Evolutionary conservation across 2,113 vertebrate genomes (phyloP).

Genomic region (Lepus timidus): DNA sequence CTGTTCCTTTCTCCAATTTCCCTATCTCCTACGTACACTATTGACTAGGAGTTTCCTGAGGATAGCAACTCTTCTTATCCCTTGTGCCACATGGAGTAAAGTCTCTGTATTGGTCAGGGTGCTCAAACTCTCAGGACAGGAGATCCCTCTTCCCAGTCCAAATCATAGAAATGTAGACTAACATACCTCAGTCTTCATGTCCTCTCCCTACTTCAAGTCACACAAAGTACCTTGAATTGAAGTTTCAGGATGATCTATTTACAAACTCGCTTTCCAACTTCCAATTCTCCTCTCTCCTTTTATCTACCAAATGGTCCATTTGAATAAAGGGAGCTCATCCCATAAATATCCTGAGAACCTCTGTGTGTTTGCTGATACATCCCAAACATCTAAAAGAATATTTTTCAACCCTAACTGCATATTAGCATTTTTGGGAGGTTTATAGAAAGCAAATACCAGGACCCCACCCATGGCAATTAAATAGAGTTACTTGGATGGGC

Average conservation of each 20-base stretch:
- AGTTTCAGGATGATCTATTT: neutral
- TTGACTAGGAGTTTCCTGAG: neutral
- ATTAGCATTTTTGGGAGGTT: neutral
- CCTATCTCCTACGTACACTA: rapidly evolving
- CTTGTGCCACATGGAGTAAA: neutral
- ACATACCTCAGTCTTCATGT: neutral
- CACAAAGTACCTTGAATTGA: neutral
- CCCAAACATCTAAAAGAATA: neutral
- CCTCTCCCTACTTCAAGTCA: neutral
- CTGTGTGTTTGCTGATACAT: neutral
- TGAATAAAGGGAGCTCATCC: neutral
- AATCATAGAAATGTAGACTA: neutral
- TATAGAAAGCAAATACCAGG: neutral
- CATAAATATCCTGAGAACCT: neutral
- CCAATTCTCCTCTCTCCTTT: neutral
- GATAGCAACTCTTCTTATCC: neutral
- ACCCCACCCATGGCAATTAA: neutral
- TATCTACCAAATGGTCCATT: neutral
- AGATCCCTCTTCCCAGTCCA: neutral
- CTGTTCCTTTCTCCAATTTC: rapidly evolving
- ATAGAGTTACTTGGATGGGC: slow-evolving; percentile 21
- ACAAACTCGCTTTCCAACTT: neutral
- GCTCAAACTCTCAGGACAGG: neutral
- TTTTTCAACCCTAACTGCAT: neutral
- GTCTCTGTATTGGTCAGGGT: neutral